phyloP scores from a whole-genome alignment of 2,113 vertebrate species.

The Pollimyrus isidori region DNA sequence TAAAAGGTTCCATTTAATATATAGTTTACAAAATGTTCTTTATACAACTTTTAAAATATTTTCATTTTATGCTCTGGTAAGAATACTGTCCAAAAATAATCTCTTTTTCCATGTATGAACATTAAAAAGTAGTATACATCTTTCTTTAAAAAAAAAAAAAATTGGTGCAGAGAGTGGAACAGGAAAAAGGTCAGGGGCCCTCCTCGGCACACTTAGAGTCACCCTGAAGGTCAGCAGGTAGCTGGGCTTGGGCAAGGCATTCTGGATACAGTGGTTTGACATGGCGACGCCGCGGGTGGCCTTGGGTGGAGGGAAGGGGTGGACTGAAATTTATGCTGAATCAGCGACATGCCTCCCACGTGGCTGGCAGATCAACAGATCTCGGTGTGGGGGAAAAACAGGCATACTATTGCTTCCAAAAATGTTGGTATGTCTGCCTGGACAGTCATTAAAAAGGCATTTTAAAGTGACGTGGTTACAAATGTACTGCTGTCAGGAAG shows the following conservation, averaged over 20 bases:
- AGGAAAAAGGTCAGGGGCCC: slow-evolving; percentile 9
- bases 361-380: not conserved
- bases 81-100: slow-evolving; percentile 94
- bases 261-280: slow-evolving; percentile 17
- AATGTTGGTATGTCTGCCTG: not conserved
- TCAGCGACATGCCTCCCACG: not conserved
- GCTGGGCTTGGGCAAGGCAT: slow-evolving; percentile 23
- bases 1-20: slow-evolving; percentile 84
- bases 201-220: slow-evolving; percentile 29
- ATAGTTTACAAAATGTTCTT: slow-evolving; percentile 75
- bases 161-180: slow-evolving; percentile 37
- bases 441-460: not conserved
- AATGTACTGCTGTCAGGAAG: slow-evolving; percentile 32
- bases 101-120: slow-evolving; percentile 75
- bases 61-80: slow-evolving; percentile 80
- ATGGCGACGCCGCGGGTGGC: not conserved
- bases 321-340: slow-evolving; percentile 10
- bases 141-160: slow-evolving; percentile 59
- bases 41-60: slow-evolving; percentile 81
- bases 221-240: not conserved
- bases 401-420: not conserved
- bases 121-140: slow-evolving; percentile 82
- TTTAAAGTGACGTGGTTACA: not conserved
- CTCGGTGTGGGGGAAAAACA: not conserved
- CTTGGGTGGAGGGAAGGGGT: slow-evolving; percentile 30